Conservation (phyloP, 2,797 vertebrate genomes). For the Channa striata region DNA sequence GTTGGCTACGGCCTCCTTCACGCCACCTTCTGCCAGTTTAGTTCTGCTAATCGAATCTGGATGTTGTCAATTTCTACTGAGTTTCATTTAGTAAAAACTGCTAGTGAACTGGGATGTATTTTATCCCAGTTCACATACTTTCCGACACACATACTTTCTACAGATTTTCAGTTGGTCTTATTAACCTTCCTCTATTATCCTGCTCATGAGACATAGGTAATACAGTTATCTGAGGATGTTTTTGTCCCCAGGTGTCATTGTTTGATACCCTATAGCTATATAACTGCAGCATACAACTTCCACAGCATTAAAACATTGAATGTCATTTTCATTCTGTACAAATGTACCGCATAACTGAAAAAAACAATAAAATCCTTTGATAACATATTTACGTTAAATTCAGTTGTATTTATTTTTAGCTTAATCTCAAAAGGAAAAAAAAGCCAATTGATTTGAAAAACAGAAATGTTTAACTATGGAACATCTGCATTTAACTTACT, state of each 20-base stretch:
- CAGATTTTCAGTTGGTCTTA: neutral
- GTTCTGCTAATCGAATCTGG: rapidly evolving
- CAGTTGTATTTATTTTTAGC: neutral
- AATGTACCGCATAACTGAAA: too few species aligned
- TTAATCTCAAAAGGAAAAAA: neutral
- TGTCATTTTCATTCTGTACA: too few species aligned
- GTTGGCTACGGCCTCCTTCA: too few species aligned
- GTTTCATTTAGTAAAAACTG: neutral
- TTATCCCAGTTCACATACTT: too few species aligned
- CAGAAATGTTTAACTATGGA: neutral
- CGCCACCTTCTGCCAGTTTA: neutral
- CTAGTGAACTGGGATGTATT: too few species aligned
- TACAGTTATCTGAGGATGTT: too few species aligned
- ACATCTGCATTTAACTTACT: neutral
- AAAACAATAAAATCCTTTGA: too few species aligned
- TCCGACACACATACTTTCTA: too few species aligned
- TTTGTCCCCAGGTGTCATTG: too few species aligned
- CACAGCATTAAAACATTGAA: neutral
- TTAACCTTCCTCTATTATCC: too few species aligned
- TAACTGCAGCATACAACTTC: neutral
- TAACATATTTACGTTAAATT: neutral
- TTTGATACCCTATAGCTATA: neutral
- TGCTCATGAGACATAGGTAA: too few species aligned
- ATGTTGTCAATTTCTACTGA: neutral
- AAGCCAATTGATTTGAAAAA: neutral